These are phyloP conservation scores for Drosophila vallismaia DNA, from an alignment of 2,888 invertebrate genomes.

Conservation along the genomic window DNA sequence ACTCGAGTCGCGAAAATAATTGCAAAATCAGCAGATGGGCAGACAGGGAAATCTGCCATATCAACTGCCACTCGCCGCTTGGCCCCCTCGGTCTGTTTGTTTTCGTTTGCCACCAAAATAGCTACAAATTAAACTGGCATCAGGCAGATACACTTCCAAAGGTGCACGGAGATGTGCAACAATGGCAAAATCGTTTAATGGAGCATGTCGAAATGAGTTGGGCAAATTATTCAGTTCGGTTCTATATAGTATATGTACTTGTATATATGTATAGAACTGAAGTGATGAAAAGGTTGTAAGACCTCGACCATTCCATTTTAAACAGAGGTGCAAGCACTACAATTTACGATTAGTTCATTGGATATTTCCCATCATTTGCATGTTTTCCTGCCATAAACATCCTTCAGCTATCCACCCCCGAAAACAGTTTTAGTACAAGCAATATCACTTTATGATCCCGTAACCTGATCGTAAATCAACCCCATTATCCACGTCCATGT, in stretches of 20 bases:
- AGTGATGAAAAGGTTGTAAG: constrained; percentile 60
- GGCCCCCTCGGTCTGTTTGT: constrained; percentile 28
- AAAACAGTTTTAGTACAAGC: background rate
- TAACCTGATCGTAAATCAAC: constrained; percentile 18
- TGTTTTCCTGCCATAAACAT: constrained; percentile 5
- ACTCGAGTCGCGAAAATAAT: constrained; percentile 30
- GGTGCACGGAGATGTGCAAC: constrained; percentile 55
- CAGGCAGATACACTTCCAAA: constrained; percentile 8
- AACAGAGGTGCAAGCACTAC: constrained; percentile 8
- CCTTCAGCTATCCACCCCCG: constrained; percentile 7
- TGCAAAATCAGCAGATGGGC: constrained; percentile 58
- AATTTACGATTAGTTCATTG: background rate
- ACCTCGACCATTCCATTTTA: background rate
- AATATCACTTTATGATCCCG: constrained; percentile 38
- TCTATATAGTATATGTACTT: constrained; percentile 26
- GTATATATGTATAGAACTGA: background rate
- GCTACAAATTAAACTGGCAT: constrained; percentile 51
- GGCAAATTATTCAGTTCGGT: constrained; percentile 47
- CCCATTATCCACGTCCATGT: constrained; percentile 31
- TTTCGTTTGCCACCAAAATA: constrained; percentile 53
- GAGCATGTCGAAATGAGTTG: constrained; percentile 68
- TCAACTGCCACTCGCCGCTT: constrained; percentile 36
- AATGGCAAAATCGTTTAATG: constrained; percentile 77
- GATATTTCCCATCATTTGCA: constrained; percentile 13
- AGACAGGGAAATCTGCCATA: constrained; percentile 49